Percentiles rank a stretch among this genome's conserved stretches.
phyloP scores from a whole-genome alignment of 2,113 vertebrate genomes.

The Perca flavescens region DNA sequence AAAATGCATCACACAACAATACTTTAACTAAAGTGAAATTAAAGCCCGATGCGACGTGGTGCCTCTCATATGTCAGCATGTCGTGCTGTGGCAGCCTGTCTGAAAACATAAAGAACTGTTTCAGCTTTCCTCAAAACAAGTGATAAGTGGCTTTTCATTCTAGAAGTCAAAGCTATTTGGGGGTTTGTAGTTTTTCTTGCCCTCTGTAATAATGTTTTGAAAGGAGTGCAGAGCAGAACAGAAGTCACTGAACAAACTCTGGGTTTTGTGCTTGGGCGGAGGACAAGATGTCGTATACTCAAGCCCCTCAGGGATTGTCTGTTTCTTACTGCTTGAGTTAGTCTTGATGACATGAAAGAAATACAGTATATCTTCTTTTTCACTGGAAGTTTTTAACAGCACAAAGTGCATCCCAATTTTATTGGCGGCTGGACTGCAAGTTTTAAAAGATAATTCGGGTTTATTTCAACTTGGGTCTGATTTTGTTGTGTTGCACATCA shows the following conservation, averaged over 20 bases:
- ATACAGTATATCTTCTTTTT: conserved; percentile 22
- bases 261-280: conserved; percentile 30
- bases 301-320: conserved; percentile 30
- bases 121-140: conserved; percentile 40
- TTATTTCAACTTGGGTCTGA: neutral
- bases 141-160: conserved; percentile 58
- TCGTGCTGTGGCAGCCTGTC: conserved; percentile 24
- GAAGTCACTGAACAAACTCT: conserved; percentile 62
- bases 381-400: neutral
- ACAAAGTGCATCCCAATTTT: neutral
- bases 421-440: neutral
- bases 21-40: conserved; percentile 86
- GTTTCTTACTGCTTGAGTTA: conserved; percentile 24
- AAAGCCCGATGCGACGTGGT: conserved; percentile 82
- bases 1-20: conserved; percentile 87
- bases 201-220: conserved; percentile 59
- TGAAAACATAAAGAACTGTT: conserved; percentile 34
- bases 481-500: neutral
- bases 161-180: conserved; percentile 18
- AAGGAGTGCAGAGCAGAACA: conserved; percentile 49
- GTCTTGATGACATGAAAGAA: conserved; percentile 37
- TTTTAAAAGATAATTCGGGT: neutral
- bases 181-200: conserved; percentile 23
- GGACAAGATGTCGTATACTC: conserved; percentile 43
- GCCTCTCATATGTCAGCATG: conserved; percentile 67